A percentile compares a stretch with the other conserved stretches of the same genome.
Evolutionary conservation across 2,888 invertebrate species (phyloP).

Genomic region (Andrena praecox): DNA sequence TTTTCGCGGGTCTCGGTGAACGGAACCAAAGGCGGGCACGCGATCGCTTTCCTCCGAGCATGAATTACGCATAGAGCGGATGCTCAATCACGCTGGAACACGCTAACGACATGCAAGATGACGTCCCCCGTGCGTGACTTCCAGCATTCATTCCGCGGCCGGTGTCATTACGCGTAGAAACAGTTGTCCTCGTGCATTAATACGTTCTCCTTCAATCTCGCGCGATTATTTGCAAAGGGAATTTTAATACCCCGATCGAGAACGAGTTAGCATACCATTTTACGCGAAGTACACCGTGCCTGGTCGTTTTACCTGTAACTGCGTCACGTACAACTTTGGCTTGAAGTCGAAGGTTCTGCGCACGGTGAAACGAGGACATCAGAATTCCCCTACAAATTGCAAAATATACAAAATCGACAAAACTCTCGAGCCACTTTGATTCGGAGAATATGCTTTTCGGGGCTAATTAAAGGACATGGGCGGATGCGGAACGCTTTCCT

Average conservation of each 20-base stretch:
- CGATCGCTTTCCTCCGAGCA: constrained; percentile 74
- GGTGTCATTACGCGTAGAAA: constrained; percentile 56
- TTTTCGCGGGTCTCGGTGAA: constrained; percentile 59
- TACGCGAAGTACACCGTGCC: neutral
- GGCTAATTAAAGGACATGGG: constrained; percentile 55
- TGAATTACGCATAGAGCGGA: constrained; percentile 74
- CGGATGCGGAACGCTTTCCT: constrained; percentile 64
- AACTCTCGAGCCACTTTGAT: constrained; percentile 4
- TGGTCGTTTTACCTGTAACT: too few species aligned
- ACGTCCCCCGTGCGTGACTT: constrained; percentile 74
- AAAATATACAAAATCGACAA: neutral
- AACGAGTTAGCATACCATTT: neutral
- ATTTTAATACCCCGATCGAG: neutral
- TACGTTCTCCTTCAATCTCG: constrained; percentile 48
- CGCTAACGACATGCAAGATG: constrained; percentile 75
- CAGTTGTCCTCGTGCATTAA: constrained; percentile 63
- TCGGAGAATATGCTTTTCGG: constrained; percentile 33
- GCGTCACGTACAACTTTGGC: too few species aligned
- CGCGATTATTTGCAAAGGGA: constrained; percentile 17
- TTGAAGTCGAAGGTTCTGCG: too few species aligned
- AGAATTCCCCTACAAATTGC: too few species aligned
- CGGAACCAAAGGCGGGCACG: constrained; percentile 68
- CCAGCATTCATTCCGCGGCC: constrained; percentile 57
- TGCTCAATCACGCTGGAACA: constrained; percentile 75
- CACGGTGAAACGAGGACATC: too few species aligned